Evolutionary conservation across 1,140 invertebrate genomes (phyloP), one percentile per base, ranked within the genome.

Genomic region (Platorchestia sp.): DNA sequence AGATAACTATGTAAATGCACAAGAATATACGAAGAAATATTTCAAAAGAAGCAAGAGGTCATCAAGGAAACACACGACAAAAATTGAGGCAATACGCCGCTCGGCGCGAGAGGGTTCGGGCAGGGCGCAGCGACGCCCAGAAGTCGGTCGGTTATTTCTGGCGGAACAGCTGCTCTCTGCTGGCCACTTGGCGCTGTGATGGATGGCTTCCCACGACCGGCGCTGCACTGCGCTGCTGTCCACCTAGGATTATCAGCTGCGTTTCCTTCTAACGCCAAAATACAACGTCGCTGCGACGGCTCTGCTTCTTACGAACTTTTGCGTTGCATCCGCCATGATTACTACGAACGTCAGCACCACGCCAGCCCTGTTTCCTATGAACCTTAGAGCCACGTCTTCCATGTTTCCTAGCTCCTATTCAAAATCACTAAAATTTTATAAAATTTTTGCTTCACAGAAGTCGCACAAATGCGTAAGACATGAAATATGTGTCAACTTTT

Each of bases 101-200:
- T 86, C 86, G 86, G 5, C 36, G 43, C 87, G 87, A 5, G 41
- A 42, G 87, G 43, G 87, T 89, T 19, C 5, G 42, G 87, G 43
- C 41, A 16, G 6, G 87, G 87, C 87, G 43, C 6, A 89, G 87
- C 87, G 14, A 89, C n/a, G 41, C 41, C 41, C n/a, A 89, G n/a
- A 89, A 89, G 87, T 41, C 87, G 87, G 87, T 89, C 87, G 87
- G 87, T 42, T 89, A 89, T 89, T 89, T 89, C 27, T 89, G 43
- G 87, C 87, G 41, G 87, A 89, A 89, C 87, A 89, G 87, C 87
- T 89, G 87, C 87, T 89, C 87, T 41, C 87, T 36, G 87, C n/a
- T 89, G 87, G n/a, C 87, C 87, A 89, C 87, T 89, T 89, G 87
- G 87, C 87, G 59, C 87, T 89, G 5, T 89, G 87, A 89, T 44